A percentile compares a stretch with the other conserved stretches of the same genome.
phyloP scores from a whole-genome alignment of 2,888 invertebrate species.

The Isotomurus palustris region DNA sequence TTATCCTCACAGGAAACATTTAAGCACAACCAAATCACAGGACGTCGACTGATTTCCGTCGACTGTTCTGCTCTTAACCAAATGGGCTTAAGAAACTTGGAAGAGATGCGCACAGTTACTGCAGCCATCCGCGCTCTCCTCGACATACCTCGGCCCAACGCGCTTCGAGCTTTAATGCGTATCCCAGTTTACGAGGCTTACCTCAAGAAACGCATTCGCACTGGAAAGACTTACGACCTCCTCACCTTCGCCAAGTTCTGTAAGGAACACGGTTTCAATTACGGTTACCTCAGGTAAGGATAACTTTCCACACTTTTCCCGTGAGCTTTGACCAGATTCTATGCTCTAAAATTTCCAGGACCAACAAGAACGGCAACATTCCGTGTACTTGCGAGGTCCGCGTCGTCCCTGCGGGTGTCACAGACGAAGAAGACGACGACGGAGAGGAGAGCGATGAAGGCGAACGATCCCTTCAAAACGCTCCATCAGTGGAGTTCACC shows the following conservation, averaged over 20 bases:
- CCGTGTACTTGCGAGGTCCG: constrained; percentile 27
- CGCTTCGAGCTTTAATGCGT: constrained; percentile 29
- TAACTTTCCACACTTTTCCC: no score
- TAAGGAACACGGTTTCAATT: constrained; percentile 27
- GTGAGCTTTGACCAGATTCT: not conserved
- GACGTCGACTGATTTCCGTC: constrained; percentile 31
- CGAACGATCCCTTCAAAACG: constrained; percentile 23
- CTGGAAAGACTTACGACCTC: constrained; percentile 28
- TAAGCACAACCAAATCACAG: constrained; percentile 31
- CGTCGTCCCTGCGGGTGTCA: constrained; percentile 11
- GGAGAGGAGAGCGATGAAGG: constrained; percentile 9
- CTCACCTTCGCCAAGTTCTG: constrained; percentile 38
- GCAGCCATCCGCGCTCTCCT: constrained; percentile 32
- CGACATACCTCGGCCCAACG: constrained; percentile 34
- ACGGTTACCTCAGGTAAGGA: no score
- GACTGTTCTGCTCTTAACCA: constrained; percentile 38
- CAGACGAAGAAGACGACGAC: constrained; percentile 11
- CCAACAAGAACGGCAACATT: constrained; percentile 25
- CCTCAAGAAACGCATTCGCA: constrained; percentile 22
- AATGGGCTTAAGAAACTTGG: constrained; percentile 40
- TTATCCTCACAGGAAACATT: constrained; percentile 25
- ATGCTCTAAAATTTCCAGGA: not conserved
- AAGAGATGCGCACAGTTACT: constrained; percentile 29
- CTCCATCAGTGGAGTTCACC: constrained; percentile 36
- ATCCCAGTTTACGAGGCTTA: constrained; percentile 33